These are phyloP conservation scores for Lingula anatina DNA, from an alignment of 2,888 invertebrate genomes.

Conservation along the genomic window DNA sequence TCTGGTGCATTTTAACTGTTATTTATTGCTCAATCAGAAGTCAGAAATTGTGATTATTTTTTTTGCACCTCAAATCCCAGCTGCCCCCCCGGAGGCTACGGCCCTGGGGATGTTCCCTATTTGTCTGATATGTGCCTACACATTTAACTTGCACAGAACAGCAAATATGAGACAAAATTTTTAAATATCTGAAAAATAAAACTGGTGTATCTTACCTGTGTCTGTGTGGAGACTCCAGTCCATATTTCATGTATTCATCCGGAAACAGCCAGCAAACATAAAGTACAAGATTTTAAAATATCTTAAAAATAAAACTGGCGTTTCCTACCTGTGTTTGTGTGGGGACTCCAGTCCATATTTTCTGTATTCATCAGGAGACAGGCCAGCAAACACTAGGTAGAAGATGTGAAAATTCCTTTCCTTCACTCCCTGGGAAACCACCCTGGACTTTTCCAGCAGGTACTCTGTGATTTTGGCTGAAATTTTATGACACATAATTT, in stretches of 20 bases:
- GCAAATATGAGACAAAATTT: too few species aligned
- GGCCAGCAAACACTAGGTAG: constrained; percentile 45
- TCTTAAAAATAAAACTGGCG: too few species aligned
- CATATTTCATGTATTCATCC: constrained; percentile 28
- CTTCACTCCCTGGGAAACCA: constrained; percentile 33
- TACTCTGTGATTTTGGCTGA: constrained; percentile 40
- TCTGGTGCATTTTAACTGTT: too few species aligned
- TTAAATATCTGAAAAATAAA: too few species aligned
- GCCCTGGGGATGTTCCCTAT: too few species aligned
- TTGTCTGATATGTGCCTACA: too few species aligned
- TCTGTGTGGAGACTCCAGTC: constrained; percentile 20
- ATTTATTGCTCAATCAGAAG: too few species aligned
- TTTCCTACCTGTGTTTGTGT: constrained; percentile 27
- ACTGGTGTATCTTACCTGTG: constrained; percentile 34
- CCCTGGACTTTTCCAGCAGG: constrained; percentile 44
- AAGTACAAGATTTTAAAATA: too few species aligned
- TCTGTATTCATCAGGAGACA: constrained; percentile 31
- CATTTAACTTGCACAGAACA: too few species aligned
- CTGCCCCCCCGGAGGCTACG: too few species aligned
- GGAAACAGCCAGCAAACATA: constrained; percentile 42
- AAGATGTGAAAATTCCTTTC: constrained; percentile 49
- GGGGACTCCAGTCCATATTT: constrained; percentile 25
- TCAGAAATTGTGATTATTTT: too few species aligned
- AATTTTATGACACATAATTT: not conserved
- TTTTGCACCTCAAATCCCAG: too few species aligned